A percentile compares a stretch with the other conserved stretches of the same genome.
Evolutionary conservation across 2,113 vertebrate genomes (phyloP).

Genomic region (Gavialis gangeticus): DNA sequence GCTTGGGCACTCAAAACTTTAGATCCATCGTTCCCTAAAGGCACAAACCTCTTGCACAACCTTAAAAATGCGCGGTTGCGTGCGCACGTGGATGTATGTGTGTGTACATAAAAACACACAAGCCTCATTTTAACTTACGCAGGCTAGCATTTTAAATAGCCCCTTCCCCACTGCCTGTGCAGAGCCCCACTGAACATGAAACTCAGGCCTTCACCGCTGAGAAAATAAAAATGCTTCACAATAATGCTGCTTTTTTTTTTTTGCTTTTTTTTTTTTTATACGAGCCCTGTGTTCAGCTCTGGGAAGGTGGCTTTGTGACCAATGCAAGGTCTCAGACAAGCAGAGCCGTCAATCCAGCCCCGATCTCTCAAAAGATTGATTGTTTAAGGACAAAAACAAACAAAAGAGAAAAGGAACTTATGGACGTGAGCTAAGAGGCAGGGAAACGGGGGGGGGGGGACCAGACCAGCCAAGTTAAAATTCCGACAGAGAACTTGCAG

Average conservation of each 20-base stretch:
- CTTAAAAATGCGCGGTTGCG: too few relatives aligned
- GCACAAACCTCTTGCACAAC: too few relatives aligned
- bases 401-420: slow-evolving; percentile 60
- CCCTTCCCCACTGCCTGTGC: background rate
- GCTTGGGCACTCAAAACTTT: accelerated
- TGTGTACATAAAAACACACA: too few relatives aligned
- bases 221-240: background rate
- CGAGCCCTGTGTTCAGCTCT: background rate
- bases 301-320: slow-evolving; percentile 17
- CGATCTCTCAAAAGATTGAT: slow-evolving; percentile 66
- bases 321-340: slow-evolving; percentile 24
- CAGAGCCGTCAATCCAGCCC: slow-evolving; percentile 56
- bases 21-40: accelerated
- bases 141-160: background rate
- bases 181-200: background rate
- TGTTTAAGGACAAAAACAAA: slow-evolving; percentile 65
- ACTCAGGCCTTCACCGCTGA: background rate
- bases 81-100: too few relatives aligned
- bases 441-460: slow-evolving; percentile 58
- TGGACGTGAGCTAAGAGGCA: slow-evolving; percentile 66
- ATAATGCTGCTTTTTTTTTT: background rate
- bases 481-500: slow-evolving; percentile 74
- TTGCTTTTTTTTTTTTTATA: accelerated
- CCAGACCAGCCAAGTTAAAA: slow-evolving; percentile 69
- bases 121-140: accelerated